Conservation (phyloP, 2,113 vertebrate species). For the Lamprotornis superbus region DNA sequence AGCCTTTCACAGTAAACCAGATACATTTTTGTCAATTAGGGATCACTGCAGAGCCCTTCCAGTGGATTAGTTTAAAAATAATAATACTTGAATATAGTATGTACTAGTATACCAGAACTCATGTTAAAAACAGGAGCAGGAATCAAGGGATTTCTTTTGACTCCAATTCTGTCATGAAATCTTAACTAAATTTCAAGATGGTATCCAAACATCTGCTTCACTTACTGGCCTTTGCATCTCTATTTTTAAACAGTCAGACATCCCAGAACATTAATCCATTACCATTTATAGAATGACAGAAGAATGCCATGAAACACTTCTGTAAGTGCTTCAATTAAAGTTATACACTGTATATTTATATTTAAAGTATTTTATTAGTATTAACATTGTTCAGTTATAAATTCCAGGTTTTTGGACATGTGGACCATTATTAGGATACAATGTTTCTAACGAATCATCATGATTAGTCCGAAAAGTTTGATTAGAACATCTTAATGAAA, state of each 20-base stretch:
- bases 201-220: not conserved
- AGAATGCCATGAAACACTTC: not conserved
- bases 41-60: not conserved
- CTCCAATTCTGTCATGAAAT: not conserved
- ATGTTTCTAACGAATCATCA: not conserved
- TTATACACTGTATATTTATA: not conserved
- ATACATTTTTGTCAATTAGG: not conserved
- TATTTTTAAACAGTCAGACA: not conserved
- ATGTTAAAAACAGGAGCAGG: not conserved
- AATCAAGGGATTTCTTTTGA: not conserved
- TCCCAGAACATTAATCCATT: not conserved
- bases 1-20: not conserved
- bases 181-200: not conserved
- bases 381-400: not conserved
- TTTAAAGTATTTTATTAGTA: not conserved
- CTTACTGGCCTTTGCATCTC: not conserved
- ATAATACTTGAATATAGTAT: not conserved
- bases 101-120: not conserved
- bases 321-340: not conserved
- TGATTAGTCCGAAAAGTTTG: not conserved
- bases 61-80: not conserved
- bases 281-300: not conserved
- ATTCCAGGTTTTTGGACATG: not conserved
- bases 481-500: not conserved
- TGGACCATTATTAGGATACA: not conserved